Percentiles rank a stretch among this genome's conserved stretches.
Conservation (phyloP, 2,888 invertebrate genomes). For the Tetramorium bicarinatum region DNA sequence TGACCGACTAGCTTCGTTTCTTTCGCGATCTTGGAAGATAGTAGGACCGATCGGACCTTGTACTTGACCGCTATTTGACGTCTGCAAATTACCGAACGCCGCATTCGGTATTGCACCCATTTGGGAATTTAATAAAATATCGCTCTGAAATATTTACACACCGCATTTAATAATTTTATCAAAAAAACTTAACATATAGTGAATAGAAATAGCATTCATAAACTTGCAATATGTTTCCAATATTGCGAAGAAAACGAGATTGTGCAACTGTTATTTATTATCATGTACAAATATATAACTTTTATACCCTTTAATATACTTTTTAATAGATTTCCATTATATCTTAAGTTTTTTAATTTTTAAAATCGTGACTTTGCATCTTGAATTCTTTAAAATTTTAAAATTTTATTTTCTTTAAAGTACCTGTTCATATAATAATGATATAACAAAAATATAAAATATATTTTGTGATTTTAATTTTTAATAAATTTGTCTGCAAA, state of each 20-base stretch:
- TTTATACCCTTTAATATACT: conserved; percentile 18
- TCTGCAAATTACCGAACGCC: conserved; percentile 56
- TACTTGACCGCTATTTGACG: conserved; percentile 72
- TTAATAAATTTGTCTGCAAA: conserved; percentile 1
- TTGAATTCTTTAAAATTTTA: neutral
- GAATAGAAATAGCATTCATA: conserved; percentile 12
- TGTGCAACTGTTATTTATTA: neutral
- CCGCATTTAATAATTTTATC: conserved; percentile 7
- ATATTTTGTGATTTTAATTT: neutral
- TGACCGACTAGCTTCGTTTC: conserved; percentile 81
- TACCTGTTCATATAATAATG: neutral
- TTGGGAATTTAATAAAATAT: conserved; percentile 75
- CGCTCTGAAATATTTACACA: conserved; percentile 73
- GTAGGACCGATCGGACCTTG: conserved; percentile 79
- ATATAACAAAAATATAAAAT: conserved; percentile 14
- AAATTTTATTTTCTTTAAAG: neutral
- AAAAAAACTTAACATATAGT: neutral
- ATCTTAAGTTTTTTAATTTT: neutral
- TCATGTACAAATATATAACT: neutral
- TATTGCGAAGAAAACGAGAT: conserved; percentile 4
- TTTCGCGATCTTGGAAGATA: conserved; percentile 81
- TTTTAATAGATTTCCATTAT: neutral
- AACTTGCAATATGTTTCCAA: conserved; percentile 14
- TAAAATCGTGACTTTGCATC: neutral
- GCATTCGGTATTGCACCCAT: conserved; percentile 63